Conservation (phyloP, 2,888 invertebrate genomes). For the Bugulina stolonifera region DNA sequence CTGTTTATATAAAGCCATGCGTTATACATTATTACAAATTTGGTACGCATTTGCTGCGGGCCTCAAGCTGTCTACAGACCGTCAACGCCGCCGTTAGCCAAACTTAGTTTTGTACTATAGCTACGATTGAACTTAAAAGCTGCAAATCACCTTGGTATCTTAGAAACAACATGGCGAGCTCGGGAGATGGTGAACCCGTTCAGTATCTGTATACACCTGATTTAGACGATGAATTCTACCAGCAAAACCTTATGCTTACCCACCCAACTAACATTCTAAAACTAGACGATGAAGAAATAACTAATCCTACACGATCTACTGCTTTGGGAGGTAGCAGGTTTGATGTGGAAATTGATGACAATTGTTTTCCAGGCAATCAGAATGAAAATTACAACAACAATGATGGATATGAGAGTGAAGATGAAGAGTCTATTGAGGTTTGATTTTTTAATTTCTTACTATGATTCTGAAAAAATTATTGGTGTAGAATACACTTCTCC, state of each 20-base stretch:
- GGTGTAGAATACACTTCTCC: no score
- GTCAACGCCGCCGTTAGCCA: no score
- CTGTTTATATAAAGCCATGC: no score
- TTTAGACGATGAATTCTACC: slow-evolving; percentile 30
- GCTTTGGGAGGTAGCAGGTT: neutral
- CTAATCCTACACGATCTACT: slow-evolving; percentile 1
- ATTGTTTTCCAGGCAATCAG: neutral
- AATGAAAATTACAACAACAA: neutral
- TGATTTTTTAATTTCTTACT: no score
- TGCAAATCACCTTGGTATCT: slow-evolving; percentile 5
- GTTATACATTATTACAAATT: no score
- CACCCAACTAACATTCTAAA: slow-evolving; percentile 40
- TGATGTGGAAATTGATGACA: slow-evolving; percentile 20
- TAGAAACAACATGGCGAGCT: slow-evolving; percentile 26
- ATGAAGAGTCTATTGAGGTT: no score
- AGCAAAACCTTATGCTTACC: slow-evolving; percentile 35
- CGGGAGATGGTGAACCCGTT: slow-evolving; percentile 23
- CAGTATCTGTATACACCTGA: slow-evolving; percentile 25
- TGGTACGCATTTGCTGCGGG: neutral
- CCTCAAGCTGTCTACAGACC: no score
- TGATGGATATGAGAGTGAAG: neutral
- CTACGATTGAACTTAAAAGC: neutral
- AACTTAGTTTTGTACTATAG: no score
- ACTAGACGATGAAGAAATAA: slow-evolving; percentile 34
- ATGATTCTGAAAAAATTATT: no score